Evolutionary conservation across 2,113 vertebrate genomes (phyloP), one percentile per base, ranked within the genome.

Genomic region (Sylvia atricapilla): DNA sequence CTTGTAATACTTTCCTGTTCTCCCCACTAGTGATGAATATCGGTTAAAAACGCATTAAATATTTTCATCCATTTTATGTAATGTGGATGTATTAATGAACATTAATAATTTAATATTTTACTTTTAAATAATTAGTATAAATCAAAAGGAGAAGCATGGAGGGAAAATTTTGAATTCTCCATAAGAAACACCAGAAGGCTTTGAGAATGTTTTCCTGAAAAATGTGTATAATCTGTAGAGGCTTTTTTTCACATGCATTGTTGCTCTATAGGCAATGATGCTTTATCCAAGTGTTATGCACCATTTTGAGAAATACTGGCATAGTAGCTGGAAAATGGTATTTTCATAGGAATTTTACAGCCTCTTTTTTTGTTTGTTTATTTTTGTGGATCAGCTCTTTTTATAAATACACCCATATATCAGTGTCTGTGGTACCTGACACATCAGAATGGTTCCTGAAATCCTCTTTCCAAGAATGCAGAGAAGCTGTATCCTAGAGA

Each of bases 211-310:
- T 73, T 76, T 35, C 15, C 13, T 43, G 33, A 58, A 69, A 84
- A 88, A 44, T 21, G 0, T 14, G 6, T 23, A 12, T 22, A 53
- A 41, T 15, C 6, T 1, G 0, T 5, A 58, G 2, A 6, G 11
- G 6, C 35, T 3, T 39, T 70, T 35, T n/a, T 33, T n/a, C 5
- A 9, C 4, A 25, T 4, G 5, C 6, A 11, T 46, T 84, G 6
- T 4, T 64, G 9, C 19, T 47, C 41, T n/a, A n/a, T 21, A 17
- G 21, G 4, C 27, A 80, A 7, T 4, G 28, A 53, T 37, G 21
- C 2, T 55, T 80, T 69, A 68, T n/a, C 17, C 24, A 31, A 41
- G 13, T 20, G 12, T 27, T 27, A 37, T 5, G 5, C 9, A 18
- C 15, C 3, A 30, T 64, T 83, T 69, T 66, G 58, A 91, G 14